Percentiles rank a stretch among this genome's conserved stretches.
Evolutionary conservation across 1,140 invertebrate genomes (phyloP).

Genomic region (Drosophila littoralis): DNA sequence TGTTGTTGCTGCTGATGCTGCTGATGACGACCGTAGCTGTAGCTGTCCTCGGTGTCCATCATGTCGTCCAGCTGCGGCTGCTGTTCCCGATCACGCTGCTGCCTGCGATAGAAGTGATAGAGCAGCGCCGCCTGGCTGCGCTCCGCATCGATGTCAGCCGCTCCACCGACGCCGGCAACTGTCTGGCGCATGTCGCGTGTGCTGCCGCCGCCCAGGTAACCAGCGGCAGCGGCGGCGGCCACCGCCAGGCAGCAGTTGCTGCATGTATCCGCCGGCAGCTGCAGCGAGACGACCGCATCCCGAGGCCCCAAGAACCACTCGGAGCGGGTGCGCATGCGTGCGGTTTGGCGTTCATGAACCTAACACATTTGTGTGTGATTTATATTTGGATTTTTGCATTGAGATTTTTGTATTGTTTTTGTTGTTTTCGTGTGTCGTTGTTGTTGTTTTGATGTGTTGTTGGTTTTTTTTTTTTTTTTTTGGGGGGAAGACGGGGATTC

Average conservation of each 20-base stretch:
- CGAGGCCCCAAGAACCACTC: constrained; percentile 95
- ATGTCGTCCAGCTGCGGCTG: constrained; percentile 55
- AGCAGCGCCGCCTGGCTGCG: constrained; percentile 54
- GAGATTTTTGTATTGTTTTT: constrained; percentile 35
- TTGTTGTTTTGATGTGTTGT: constrained; percentile 45
- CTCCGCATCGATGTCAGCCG: constrained; percentile 43
- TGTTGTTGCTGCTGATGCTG: constrained; percentile 51
- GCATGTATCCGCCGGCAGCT: constrained; percentile 72
- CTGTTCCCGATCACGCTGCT: constrained; percentile 62
- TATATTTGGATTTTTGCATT: constrained; percentile 26
- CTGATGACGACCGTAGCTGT: constrained; percentile 53
- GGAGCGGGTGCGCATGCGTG: constrained; percentile 95
- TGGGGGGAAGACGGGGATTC: constrained; percentile 69
- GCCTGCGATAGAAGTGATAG: constrained; percentile 70
- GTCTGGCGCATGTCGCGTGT: constrained; percentile 67
- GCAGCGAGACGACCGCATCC: constrained; percentile 82
- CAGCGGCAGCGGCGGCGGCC: constrained; percentile 52
- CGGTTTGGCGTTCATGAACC: constrained; percentile 97
- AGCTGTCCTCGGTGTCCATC: constrained; percentile 80
- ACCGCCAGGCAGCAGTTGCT: constrained; percentile 78
- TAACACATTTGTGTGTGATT: constrained; percentile 75
- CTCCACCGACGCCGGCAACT: constrained; percentile 34
- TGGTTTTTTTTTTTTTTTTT: constrained; percentile 37
- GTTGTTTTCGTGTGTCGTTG: constrained; percentile 42
- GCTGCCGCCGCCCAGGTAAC: constrained; percentile 76